phyloP scores from a whole-genome alignment of 1,140 invertebrate species.

The Choristoneura fumiferana region DNA sequence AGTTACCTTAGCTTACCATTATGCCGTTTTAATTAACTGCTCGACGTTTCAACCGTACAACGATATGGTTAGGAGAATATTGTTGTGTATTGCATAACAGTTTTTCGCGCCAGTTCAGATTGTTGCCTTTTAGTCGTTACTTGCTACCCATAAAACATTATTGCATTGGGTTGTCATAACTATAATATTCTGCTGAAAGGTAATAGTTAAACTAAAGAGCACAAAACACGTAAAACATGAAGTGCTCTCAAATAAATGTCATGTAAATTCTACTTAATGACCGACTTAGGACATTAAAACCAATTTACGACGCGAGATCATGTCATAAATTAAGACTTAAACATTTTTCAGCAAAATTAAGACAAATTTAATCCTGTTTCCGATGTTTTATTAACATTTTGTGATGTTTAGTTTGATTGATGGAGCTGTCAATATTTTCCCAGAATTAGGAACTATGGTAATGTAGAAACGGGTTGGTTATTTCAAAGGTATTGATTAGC shows the following conservation, averaged over 20 bases:
- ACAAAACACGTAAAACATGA: too few relatives aligned
- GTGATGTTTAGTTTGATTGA: neutral
- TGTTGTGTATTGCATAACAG: too few relatives aligned
- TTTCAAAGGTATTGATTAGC: conserved; percentile 3
- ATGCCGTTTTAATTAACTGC: too few relatives aligned
- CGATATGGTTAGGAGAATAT: too few relatives aligned
- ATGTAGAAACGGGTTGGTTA: neutral
- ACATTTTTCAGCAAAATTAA: neutral
- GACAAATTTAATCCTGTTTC: neutral
- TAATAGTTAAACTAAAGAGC: too few relatives aligned
- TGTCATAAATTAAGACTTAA: conserved; percentile 1
- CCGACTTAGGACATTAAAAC: neutral
- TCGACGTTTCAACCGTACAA: too few relatives aligned
- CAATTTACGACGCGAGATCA: conserved; percentile 6
- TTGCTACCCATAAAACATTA: too few relatives aligned
- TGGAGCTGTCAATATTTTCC: neutral
- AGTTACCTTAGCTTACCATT: too few relatives aligned
- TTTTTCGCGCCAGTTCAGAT: too few relatives aligned
- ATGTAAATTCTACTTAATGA: conserved; percentile 11
- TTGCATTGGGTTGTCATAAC: too few relatives aligned
- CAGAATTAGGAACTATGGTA: neutral
- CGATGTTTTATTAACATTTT: conserved; percentile 10
- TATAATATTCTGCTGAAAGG: too few relatives aligned
- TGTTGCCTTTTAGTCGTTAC: too few relatives aligned
- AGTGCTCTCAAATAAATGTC: conserved; percentile 2